Evolutionary conservation across 2,797 vertebrate species (phyloP).

Genomic region (Acipenser oxyrinchus): DNA sequence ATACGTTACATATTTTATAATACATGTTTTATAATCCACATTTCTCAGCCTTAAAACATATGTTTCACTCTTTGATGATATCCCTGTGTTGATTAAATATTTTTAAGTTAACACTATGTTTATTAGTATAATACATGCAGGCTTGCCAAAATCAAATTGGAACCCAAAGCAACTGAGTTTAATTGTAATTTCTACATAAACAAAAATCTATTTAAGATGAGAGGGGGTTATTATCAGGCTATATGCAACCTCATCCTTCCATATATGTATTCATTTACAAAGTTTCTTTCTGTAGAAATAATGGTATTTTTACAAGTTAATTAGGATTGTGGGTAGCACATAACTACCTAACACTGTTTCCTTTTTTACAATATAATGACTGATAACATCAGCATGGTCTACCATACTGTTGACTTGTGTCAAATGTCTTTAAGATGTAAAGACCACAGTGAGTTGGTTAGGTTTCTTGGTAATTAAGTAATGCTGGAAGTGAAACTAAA

Average conservation of each 20-base stretch:
- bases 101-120: slow-evolving; percentile 69
- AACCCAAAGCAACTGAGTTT: slow-evolving; percentile 63
- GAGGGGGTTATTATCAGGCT: no score
- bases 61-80: slow-evolving; percentile 56
- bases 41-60: slow-evolving; percentile 35
- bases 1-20: slow-evolving; percentile 18
- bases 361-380: no score
- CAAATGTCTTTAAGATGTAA: slow-evolving; percentile 16
- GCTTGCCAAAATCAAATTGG: slow-evolving; percentile 72
- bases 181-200: background rate
- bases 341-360: no score
- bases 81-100: slow-evolving; percentile 69
- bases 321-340: no score
- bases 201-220: background rate
- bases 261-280: no score
- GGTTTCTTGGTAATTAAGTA: slow-evolving; percentile 31
- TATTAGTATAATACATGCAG: slow-evolving; percentile 71
- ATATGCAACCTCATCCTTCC: no score
- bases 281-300: no score
- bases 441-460: slow-evolving; percentile 23
- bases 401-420: no score
- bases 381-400: no score
- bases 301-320: no score
- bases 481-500: slow-evolving; percentile 16
- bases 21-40: slow-evolving; percentile 1